Conservation (phyloP, 2,113 vertebrate species). For the Oenanthe melanoleuca region DNA sequence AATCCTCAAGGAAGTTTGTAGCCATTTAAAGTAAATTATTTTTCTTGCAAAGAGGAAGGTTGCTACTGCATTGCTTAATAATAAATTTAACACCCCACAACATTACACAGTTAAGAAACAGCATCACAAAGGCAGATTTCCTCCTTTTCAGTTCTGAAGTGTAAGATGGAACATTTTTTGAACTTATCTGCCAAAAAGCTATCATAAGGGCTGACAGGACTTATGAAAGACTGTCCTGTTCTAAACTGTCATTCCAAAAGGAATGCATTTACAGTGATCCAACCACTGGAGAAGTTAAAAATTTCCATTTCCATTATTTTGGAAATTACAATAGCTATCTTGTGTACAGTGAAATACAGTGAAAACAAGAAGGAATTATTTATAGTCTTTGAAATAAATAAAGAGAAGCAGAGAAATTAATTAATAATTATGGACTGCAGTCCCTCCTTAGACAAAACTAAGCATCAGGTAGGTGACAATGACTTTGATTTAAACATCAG, state of each 20-base stretch:
- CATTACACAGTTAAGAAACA: neutral
- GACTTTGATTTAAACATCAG: neutral
- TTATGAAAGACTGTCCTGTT: conserved; percentile 23
- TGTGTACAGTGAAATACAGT: neutral
- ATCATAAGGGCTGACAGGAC: neutral
- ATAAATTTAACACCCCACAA: neutral
- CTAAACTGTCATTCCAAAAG: conserved; percentile 21
- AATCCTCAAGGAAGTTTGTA: conserved; percentile 3
- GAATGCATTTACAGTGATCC: neutral
- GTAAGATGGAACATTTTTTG: neutral
- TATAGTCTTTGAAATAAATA: neutral
- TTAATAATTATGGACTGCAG: neutral
- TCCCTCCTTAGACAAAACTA: neutral
- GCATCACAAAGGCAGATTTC: neutral
- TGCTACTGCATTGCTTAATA: neutral
- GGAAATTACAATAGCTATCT: neutral
- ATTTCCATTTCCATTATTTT: neutral
- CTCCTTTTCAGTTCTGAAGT: neutral
- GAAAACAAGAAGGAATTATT: neutral
- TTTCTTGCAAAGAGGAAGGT: neutral
- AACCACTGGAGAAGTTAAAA: neutral
- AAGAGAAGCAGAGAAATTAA: neutral
- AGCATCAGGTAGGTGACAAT: neutral
- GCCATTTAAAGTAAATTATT: neutral
- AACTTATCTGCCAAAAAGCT: conserved; percentile 10